These are phyloP conservation scores for Agriopis aurantiaria DNA, from an alignment of 2,888 invertebrate genomes.

Conservation along the genomic window DNA sequence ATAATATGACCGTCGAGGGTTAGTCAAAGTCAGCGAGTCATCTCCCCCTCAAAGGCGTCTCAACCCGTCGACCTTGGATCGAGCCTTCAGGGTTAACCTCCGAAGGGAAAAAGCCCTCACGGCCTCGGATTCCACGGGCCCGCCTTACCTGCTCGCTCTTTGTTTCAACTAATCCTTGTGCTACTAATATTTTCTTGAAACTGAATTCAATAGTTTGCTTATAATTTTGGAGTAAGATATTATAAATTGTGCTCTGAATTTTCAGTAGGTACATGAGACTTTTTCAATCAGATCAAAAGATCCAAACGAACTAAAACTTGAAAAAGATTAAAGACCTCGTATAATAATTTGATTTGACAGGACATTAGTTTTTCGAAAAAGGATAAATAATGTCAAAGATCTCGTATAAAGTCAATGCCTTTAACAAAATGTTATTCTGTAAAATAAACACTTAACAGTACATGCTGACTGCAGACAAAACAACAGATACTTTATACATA, in stretches of 20 bases:
- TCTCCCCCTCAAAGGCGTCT: slow-evolving; percentile 72
- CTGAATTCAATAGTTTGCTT: slow-evolving; percentile 15
- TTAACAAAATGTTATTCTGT: slow-evolving; percentile 21
- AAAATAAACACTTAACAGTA: slow-evolving; percentile 23
- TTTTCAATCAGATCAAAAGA: not conserved
- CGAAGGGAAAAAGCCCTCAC: slow-evolving; percentile 67
- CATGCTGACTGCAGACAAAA: slow-evolving; percentile 31
- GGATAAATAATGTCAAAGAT: slow-evolving; percentile 19
- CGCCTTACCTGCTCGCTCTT: slow-evolving; percentile 68
- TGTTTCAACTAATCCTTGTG: slow-evolving; percentile 54
- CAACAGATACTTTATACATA: slow-evolving; percentile 28
- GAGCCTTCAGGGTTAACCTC: slow-evolving; percentile 73
- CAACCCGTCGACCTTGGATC: slow-evolving; percentile 73
- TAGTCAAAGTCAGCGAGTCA: slow-evolving; percentile 77
- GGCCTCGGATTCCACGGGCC: slow-evolving; percentile 67
- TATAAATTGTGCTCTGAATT: not conserved
- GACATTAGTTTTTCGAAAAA: slow-evolving; percentile 17
- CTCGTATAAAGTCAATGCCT: slow-evolving; percentile 33
- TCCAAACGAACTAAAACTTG: not conserved
- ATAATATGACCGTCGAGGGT: slow-evolving; percentile 67
- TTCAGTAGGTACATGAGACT: not conserved
- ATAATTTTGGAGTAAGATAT: not conserved
- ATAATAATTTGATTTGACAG: not conserved
- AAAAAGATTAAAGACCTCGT: slow-evolving; percentile 8
- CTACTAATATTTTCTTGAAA: slow-evolving; percentile 48